These are phyloP conservation scores for Drosophila kikkawai DNA, from an alignment of 1,140 invertebrate species.

Conservation along the genomic window DNA sequence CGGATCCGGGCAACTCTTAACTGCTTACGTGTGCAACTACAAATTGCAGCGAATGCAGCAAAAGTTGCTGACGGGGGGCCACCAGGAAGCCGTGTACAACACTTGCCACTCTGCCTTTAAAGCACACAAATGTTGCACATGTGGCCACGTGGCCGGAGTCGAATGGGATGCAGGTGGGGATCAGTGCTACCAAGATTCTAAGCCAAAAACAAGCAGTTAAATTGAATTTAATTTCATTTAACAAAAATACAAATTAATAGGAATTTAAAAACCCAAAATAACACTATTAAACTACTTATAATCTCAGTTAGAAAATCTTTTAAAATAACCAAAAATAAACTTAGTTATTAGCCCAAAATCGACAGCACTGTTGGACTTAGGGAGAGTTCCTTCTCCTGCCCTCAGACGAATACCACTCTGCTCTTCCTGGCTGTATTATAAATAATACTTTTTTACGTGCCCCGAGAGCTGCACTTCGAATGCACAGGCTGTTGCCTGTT, in stretches of 20 bases:
- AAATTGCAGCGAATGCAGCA: constrained; percentile 56
- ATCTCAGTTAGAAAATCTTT: not conserved
- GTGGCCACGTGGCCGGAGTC: constrained; percentile 53
- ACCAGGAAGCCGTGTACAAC: constrained; percentile 28
- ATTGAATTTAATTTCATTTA: not conserved
- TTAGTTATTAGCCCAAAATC: not conserved
- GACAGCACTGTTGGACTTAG: not conserved
- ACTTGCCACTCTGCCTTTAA: constrained; percentile 48
- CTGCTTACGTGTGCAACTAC: constrained; percentile 67
- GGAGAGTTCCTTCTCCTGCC: not conserved
- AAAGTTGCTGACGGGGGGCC: constrained; percentile 51
- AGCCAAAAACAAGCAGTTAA: not conserved
- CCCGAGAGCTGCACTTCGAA: constrained; percentile 27
- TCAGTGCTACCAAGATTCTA: too few relatives aligned
- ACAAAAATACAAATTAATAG: not conserved
- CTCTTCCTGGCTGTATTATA: constrained; percentile 50
- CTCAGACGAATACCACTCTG: constrained; percentile 45
- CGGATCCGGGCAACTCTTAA: constrained; percentile 46
- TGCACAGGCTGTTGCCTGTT: constrained; percentile 22
- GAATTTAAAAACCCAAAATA: too few relatives aligned
- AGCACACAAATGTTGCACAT: constrained; percentile 54
- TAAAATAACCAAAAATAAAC: not conserved
- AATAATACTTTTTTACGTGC: constrained; percentile 66
- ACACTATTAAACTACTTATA: too few relatives aligned
- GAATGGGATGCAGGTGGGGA: not conserved